Percentiles rank a stretch among this genome's conserved stretches.
Evolutionary conservation across 2,888 invertebrate genomes (phyloP).

Genomic region (Erynnis tages): DNA sequence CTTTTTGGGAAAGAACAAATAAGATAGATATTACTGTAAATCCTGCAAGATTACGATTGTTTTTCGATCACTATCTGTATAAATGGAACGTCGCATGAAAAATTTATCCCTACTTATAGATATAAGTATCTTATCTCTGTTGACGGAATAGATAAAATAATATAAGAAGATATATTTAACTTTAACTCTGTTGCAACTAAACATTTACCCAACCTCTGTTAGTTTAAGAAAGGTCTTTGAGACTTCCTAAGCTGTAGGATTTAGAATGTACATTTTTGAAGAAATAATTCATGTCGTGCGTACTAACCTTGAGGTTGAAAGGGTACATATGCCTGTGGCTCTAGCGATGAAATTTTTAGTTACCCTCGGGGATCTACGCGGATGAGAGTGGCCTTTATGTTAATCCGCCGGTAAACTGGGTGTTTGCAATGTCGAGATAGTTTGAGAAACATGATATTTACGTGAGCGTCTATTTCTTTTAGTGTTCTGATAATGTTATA

Average conservation of each 20-base stretch:
- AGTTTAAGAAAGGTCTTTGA: too few species aligned
- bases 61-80: slow-evolving; percentile 9
- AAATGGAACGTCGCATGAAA: slow-evolving; percentile 16
- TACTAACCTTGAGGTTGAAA: slow-evolving; percentile 34
- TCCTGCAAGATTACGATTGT: slow-evolving; percentile 59
- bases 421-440: background rate
- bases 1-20: slow-evolving; percentile 65
- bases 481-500: too few species aligned
- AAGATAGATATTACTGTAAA: slow-evolving; percentile 69
- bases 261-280: slow-evolving; percentile 14
- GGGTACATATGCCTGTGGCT: slow-evolving; percentile 34
- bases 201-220: too few species aligned
- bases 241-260: too few species aligned
- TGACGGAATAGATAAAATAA: too few species aligned
- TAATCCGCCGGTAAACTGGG: slow-evolving; percentile 36
- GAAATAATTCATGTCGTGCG: slow-evolving; percentile 24
- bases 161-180: too few species aligned
- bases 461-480: too few species aligned
- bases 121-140: background rate
- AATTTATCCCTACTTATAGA: background rate
- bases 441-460: too few species aligned
- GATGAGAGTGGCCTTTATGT: slow-evolving; percentile 39
- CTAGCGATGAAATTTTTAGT: slow-evolving; percentile 36
- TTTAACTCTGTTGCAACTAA: too few species aligned
- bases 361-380: slow-evolving; percentile 33